Evolutionary conservation across 2,113 vertebrate species (phyloP).

Genomic region (Ciconia stormi): DNA sequence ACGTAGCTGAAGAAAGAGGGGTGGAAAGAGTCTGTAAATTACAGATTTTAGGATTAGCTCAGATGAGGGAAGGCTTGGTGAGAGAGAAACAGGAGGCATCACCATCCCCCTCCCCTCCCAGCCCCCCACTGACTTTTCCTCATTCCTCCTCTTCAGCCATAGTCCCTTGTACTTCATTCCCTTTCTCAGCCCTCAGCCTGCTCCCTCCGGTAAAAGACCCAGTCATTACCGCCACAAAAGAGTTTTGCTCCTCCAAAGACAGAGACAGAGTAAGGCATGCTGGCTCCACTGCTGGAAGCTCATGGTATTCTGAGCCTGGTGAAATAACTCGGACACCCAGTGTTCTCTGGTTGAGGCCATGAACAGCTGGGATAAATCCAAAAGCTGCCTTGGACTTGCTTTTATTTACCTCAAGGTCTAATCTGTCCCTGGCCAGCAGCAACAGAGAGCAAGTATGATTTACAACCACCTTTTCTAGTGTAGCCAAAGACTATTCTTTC

Average conservation of each 20-base stretch:
- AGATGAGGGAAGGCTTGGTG: background rate
- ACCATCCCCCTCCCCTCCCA: rapidly evolving
- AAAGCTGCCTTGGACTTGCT: background rate
- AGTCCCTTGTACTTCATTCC: background rate
- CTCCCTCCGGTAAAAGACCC: background rate
- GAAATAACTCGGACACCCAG: background rate
- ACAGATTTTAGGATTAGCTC: background rate
- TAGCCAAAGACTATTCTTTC: background rate
- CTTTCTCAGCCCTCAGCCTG: background rate
- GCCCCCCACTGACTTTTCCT: background rate
- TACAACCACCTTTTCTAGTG: background rate
- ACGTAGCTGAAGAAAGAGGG: background rate
- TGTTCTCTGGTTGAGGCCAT: background rate
- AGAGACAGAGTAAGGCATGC: background rate
- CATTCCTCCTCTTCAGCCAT: background rate
- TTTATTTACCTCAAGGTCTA: conserved; percentile 17
- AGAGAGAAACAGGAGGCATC: background rate
- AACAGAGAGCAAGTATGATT: background rate
- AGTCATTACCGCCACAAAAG: background rate
- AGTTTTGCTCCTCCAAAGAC: background rate
- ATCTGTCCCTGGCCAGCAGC: background rate
- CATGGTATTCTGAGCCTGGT: background rate
- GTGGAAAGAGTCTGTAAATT: background rate
- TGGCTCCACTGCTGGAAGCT: background rate
- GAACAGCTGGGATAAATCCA: conserved; percentile 9